These are phyloP conservation scores for Stichopus horrens DNA, from an alignment of 53 echinoderm and acorn worm species.

Conservation along the genomic window DNA sequence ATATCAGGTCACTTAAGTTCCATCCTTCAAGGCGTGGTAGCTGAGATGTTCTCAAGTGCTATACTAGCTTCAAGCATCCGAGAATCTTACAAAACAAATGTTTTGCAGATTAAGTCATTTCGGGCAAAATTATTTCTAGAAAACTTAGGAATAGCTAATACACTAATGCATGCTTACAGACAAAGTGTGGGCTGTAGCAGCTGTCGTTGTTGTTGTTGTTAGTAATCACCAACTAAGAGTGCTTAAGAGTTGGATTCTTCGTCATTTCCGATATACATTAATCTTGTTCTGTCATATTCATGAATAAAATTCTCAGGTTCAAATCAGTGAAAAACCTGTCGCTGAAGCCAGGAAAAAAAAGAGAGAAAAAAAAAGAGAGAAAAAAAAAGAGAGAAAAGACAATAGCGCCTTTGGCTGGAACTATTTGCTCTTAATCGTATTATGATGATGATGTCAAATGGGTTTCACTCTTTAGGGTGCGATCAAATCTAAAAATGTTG, in stretches of 20 bases:
- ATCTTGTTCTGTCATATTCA: not conserved
- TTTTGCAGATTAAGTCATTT: not conserved
- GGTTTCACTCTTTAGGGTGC: not conserved
- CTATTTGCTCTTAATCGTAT: not conserved
- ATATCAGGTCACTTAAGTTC: constrained; percentile 18
- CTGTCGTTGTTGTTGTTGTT: no score
- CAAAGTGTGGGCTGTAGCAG: not conserved
- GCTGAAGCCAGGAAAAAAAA: no score
- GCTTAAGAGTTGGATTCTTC: not conserved
- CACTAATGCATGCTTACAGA: not conserved
- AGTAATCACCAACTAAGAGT: not conserved
- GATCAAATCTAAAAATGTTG: not conserved
- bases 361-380: not conserved
- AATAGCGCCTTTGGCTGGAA: not conserved
- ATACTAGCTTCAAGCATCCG: not conserved
- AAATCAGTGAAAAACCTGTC: not conserved
- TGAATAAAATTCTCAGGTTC: not conserved
- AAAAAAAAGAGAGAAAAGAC: not conserved
- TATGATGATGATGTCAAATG: not conserved
- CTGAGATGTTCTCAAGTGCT: not conserved
- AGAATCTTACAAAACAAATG: not conserved
- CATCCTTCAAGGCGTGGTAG: not conserved
- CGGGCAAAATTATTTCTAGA: not conserved
- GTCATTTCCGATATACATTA: not conserved
- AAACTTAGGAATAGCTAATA: not conserved